phyloP scores from a whole-genome alignment of 2,888 invertebrate species.

The Scaptomyza reducta region DNA sequence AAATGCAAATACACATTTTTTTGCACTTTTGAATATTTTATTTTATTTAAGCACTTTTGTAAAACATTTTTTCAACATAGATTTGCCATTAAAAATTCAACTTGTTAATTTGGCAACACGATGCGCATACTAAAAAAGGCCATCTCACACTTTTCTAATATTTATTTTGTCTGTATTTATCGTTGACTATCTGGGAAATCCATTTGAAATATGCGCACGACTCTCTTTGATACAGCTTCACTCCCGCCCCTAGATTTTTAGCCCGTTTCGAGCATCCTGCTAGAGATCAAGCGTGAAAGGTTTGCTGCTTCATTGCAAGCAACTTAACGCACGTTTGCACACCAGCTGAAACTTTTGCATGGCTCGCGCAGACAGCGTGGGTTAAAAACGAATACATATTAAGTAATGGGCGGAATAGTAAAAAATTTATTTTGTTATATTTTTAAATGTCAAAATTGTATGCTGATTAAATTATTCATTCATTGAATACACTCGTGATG shows the following conservation, averaged over 20 bases:
- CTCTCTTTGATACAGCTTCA: constrained; percentile 22
- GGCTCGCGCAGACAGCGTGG: constrained; percentile 9
- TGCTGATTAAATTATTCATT: constrained; percentile 57
- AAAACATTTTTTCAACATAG: constrained; percentile 2
- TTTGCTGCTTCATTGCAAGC: constrained; percentile 62
- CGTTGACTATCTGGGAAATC: constrained; percentile 32
- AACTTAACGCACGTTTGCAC: constrained; percentile 73
- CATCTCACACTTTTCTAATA: constrained; percentile 28
- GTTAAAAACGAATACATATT: constrained; percentile 30
- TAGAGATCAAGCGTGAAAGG: constrained; percentile 57
- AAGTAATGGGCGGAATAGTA: constrained; percentile 36
- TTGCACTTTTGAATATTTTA: background rate
- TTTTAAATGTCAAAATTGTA: constrained; percentile 42
- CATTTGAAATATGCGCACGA: constrained; percentile 46
- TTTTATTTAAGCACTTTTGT: background rate
- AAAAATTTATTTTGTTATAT: constrained; percentile 41
- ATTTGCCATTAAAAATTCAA: constrained; percentile 7
- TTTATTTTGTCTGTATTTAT: constrained; percentile 46
- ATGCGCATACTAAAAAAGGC: constrained; percentile 21
- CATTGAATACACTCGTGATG: constrained; percentile 19
- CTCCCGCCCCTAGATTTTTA: background rate
- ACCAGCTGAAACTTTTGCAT: constrained; percentile 41
- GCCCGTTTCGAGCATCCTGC: background rate
- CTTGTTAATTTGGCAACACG: constrained; percentile 17
- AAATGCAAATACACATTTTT: background rate